A percentile compares a stretch with the other conserved stretches of the same genome.
Conservation (phyloP, 1,140 invertebrate species). For the Euwallacea fornicatus region DNA sequence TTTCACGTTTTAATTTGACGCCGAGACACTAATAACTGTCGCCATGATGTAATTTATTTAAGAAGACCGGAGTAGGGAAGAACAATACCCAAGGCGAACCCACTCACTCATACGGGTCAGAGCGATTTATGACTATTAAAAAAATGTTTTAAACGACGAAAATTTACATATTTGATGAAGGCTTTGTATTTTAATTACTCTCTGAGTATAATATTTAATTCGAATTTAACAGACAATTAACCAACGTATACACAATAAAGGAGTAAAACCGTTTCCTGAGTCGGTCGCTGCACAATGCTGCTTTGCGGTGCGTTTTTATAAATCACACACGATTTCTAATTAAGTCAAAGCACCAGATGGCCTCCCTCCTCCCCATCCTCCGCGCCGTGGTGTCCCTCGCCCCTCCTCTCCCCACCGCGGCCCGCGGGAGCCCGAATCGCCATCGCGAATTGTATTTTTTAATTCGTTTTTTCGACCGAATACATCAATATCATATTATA, state of each 20-base stretch:
- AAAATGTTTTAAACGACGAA: slow-evolving; percentile 50
- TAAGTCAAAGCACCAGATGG: slow-evolving; percentile 27
- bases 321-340: not conserved
- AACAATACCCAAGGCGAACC: no score
- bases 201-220: slow-evolving; percentile 51
- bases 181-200: slow-evolving; percentile 54
- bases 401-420: not conserved
- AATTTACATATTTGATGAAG: slow-evolving; percentile 53
- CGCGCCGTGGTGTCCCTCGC: not conserved
- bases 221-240: slow-evolving; percentile 53
- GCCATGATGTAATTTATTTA: no score
- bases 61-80: no score
- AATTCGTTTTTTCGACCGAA: slow-evolving; percentile 38
- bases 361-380: slow-evolving; percentile 12
- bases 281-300: not conserved
- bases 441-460: slow-evolving; percentile 38
- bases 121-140: slow-evolving; percentile 49
- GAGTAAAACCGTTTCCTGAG: slow-evolving; percentile 22
- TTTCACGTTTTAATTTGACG: no score
- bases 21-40: no score
- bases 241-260: slow-evolving; percentile 44
- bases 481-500: slow-evolving; percentile 39
- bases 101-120: no score
- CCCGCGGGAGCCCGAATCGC: slow-evolving; percentile 27
- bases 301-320: slow-evolving; percentile 2